A percentile compares a stretch with the other conserved stretches of the same genome.
phyloP scores from a whole-genome alignment of 2,113 vertebrate species.

The Willisornis vidua region DNA sequence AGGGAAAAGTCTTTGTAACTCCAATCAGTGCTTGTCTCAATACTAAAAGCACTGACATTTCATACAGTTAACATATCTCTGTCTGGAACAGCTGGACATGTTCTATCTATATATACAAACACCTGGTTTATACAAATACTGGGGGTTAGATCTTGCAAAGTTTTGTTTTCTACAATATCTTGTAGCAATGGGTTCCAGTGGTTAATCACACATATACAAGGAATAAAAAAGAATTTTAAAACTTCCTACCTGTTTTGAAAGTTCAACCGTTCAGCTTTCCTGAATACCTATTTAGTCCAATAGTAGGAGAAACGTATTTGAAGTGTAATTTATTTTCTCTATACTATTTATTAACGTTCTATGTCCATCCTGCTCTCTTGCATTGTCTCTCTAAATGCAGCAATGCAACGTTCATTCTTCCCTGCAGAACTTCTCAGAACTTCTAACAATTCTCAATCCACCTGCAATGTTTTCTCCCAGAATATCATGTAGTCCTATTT shows the following conservation, averaged over 20 bases:
- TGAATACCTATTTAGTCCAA: not conserved
- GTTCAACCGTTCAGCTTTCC: not conserved
- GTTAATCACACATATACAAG: not conserved
- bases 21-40: not conserved
- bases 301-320: not conserved
- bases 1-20: not conserved
- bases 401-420: not conserved
- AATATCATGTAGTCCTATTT: not conserved
- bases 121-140: not conserved
- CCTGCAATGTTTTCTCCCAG: not conserved
- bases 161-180: not conserved
- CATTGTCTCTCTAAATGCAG: not conserved
- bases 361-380: not conserved
- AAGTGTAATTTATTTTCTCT: not conserved
- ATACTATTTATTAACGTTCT: not conserved
- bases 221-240: not conserved
- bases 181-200: not conserved
- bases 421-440: not conserved
- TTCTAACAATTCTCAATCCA: not conserved
- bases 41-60: not conserved
- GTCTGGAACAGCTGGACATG: not conserved
- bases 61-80: not conserved
- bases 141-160: not conserved
- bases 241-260: not conserved
- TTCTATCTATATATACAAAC: not conserved